Base-by-base conservation (phyloP, 2,113 vertebrate genomes). In the Phodopus roborovskii region DNA sequence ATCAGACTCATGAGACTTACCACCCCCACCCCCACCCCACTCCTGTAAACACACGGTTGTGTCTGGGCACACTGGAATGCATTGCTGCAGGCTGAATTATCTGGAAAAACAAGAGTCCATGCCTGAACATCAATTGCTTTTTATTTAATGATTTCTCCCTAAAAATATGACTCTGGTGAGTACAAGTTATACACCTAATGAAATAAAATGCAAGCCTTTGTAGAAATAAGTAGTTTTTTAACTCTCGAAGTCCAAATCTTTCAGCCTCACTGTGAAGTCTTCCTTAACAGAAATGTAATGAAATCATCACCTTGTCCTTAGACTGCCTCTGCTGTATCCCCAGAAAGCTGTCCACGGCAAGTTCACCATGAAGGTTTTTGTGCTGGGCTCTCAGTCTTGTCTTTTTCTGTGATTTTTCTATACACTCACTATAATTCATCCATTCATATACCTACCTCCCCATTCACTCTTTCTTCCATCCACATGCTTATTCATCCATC, bases 291-390 rank as follows among this genome's bases (percentile, higher is more conserved):
- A 68, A 85, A 48, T 39, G 15, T 22, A 71, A 73, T 36, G 75
- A 81, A 70, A 56, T 60, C 58, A 50, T 20, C 13, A 12, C 4
- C n/a, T 19, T 13, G 2, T 86, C 8, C 28, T 48, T 48, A 20
- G 62, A 60, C 64, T 19, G 30, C 9, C 82, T 81, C 12, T 82
- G 6, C 82, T 16, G 28, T 60, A 81, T 78, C 24, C 3, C 22
- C 20, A 48, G 36, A 15, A 66, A 2, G 6, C 1, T 30, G 6
- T 50, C 7, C 3, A 0, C 12, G 12, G 7, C 36, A 45, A 81
- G 1, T 13, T 4, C 11, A 68, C 19, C 28, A 48, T 73, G 28
- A 92, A n/a, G 22, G 5, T 6, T 60, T 81, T 88, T 28, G 78
- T 78, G 6, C 24, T 50, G 62, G 28, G 3, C 7, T 64, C 4